These are phyloP conservation scores for Eristalinus sepulchralis DNA, from an alignment of 2,888 invertebrate species.

Conservation along the genomic window DNA sequence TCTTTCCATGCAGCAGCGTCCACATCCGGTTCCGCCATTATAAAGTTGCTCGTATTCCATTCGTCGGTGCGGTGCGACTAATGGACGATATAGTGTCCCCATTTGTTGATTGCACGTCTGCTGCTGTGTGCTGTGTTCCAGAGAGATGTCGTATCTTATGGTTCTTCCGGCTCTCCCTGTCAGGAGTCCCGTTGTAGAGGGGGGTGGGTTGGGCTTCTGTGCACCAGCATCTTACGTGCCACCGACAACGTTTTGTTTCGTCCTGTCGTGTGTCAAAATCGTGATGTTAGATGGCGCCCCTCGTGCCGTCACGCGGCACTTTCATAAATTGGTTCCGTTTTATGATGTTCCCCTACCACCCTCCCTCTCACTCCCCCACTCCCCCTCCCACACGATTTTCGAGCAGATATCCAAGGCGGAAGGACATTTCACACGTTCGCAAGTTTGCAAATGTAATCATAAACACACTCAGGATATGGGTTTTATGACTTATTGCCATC, in stretches of 20 bases:
- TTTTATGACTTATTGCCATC: constrained; percentile 61
- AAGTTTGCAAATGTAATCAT: constrained; percentile 62
- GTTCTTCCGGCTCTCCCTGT: background rate
- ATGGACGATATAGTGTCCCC: constrained; percentile 62
- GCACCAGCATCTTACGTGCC: background rate
- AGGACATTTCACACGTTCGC: constrained; percentile 52
- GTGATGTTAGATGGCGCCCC: background rate
- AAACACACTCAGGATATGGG: constrained; percentile 34
- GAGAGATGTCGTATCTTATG: background rate
- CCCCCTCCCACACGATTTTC: background rate
- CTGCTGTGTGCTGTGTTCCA: background rate
- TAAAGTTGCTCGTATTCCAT: constrained; percentile 50
- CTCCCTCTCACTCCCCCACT: background rate
- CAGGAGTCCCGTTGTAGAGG: too few relatives aligned
- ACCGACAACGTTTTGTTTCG: background rate
- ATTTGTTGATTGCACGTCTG: constrained; percentile 62
- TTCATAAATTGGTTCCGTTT: constrained; percentile 52
- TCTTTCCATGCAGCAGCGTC: constrained; percentile 38
- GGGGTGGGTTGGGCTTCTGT: too few relatives aligned
- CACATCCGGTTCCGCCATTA: constrained; percentile 55
- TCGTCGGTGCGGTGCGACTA: constrained; percentile 52
- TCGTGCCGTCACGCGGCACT: constrained; percentile 29
- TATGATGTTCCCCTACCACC: constrained; percentile 7
- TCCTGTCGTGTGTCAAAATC: background rate
- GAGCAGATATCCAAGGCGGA: constrained; percentile 1